A percentile compares a stretch with the other conserved stretches of the same genome.
phyloP scores from a whole-genome alignment of 2,797 vertebrate species.

The Babyrousa celebensis region DNA sequence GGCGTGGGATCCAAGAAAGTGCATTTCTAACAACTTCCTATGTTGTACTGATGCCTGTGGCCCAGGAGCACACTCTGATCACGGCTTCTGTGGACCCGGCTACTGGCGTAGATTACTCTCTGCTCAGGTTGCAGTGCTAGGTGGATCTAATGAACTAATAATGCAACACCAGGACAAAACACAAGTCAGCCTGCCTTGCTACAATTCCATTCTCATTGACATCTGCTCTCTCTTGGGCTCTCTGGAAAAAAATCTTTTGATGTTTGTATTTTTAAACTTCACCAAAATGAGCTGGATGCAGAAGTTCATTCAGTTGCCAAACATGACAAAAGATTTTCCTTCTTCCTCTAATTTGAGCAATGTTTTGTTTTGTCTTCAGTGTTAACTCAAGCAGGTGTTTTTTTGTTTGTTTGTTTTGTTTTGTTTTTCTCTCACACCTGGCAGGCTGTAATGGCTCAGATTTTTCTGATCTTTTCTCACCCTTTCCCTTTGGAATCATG shows the following conservation, averaged over 20 bases:
- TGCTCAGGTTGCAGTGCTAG: slow-evolving; percentile 44
- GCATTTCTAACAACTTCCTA: not conserved
- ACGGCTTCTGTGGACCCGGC: not conserved
- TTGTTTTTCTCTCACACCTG: slow-evolving; percentile 49
- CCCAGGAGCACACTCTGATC: not conserved
- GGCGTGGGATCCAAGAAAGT: not conserved
- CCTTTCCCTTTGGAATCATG: not conserved
- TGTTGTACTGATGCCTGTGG: not conserved
- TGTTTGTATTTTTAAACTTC: slow-evolving; percentile 71
- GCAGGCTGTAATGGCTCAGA: not conserved
- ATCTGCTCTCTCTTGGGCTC: slow-evolving; percentile 84
- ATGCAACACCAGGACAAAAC: slow-evolving; percentile 73
- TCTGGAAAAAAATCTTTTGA: slow-evolving; percentile 71
- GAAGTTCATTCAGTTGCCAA: slow-evolving; percentile 58
- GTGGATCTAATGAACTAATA: slow-evolving; percentile 74
- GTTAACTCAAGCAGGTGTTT: not conserved
- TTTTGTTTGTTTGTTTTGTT: slow-evolving; percentile 50
- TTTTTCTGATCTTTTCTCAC: not conserved
- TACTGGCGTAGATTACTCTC: slow-evolving; percentile 8
- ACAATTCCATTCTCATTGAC: slow-evolving; percentile 84
- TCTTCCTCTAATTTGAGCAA: slow-evolving; percentile 54
- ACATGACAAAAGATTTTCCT: slow-evolving; percentile 70
- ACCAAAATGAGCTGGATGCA: slow-evolving; percentile 74
- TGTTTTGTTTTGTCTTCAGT: slow-evolving; percentile 9
- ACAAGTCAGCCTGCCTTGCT: slow-evolving; percentile 81